Conservation (phyloP, 2,113 vertebrate genomes). For the Chaenocephalus aceratus region DNA sequence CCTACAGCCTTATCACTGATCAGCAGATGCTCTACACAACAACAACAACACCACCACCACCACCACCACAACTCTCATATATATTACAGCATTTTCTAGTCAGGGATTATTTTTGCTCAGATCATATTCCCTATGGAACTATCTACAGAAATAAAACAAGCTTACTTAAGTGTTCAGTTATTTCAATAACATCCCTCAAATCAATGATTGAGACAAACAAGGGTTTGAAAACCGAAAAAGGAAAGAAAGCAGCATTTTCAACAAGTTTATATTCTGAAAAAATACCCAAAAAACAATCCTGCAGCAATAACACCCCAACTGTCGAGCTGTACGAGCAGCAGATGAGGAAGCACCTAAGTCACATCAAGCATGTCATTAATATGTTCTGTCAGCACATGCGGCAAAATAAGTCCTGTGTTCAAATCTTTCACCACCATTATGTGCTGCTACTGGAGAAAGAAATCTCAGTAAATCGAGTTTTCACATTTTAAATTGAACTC, state of each 20-base stretch:
- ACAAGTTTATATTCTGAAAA: not conserved
- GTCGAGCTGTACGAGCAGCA: slow-evolving; percentile 21
- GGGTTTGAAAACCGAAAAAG: too few species aligned
- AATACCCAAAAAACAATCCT: slow-evolving; percentile 16
- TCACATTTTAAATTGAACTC: not conserved
- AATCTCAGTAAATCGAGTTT: not conserved
- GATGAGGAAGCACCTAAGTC: slow-evolving; percentile 44
- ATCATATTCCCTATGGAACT: not conserved
- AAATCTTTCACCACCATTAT: slow-evolving; percentile 24
- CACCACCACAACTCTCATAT: not conserved
- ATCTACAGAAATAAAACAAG: too few species aligned
- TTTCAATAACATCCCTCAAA: too few species aligned
- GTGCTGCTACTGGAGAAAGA: slow-evolving; percentile 11
- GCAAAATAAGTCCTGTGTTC: slow-evolving; percentile 14
- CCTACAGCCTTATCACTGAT: not conserved
- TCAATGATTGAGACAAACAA: too few species aligned
- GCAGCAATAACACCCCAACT: slow-evolving; percentile 4
- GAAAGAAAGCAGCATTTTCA: too few species aligned
- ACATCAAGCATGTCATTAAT: slow-evolving; percentile 54
- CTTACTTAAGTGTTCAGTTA: too few species aligned
- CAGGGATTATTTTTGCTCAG: not conserved
- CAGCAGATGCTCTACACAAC: not conserved
- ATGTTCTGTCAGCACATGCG: slow-evolving; percentile 25
- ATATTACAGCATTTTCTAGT: not conserved
- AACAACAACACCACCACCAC: not conserved